Base-by-base conservation (phyloP, 1,140 invertebrate genomes). In the Pseudomyrmex cubaensis region DNA sequence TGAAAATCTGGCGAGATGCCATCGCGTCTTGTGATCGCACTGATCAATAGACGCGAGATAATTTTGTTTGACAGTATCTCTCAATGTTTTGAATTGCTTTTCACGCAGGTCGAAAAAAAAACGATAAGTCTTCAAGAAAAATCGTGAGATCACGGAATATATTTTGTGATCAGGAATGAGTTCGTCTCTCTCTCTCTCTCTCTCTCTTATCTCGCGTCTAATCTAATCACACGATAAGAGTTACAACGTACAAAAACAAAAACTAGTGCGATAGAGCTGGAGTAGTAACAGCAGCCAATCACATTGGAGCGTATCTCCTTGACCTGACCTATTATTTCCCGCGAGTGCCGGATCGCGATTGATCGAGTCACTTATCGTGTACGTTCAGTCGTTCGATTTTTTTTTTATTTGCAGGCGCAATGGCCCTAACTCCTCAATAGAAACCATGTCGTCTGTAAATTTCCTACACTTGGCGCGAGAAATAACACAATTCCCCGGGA, bases 401-500 rank as follows among this genome's bases (percentile, higher is more conserved):
- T 76, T 35, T 76, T 54, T 54, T 35, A 35, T 35, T 35, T 35
- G 35, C 35, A 8, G 15, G 4, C 10, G 12, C 1, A 17, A 20
- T 9, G 4, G 5, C 12, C 2, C 15, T 54, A 17, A 35, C 35
- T 35, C 15, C 20, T 7, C 46, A 20, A 15, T 12, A 35, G 22
- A 17, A 56, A 44, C 1, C 9, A 9, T 10, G 13, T 50, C 44
- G 7, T 17, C 2, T 70, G 13, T 15, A 44, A 70, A 57, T 61
- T 48, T 56, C 48, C 8, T 35, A 7, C 7, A 48, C 15, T 59
- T 20, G 12, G n/a, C 20, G 13, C 10, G 54, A 72, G 59, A 72
- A 80, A 72, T 69, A 80, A 80, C 44, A 9, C 56, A 59, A 12
- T 56, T 46, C 8, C 1, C 20, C 12, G 5, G 59, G 17, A 46